These are phyloP conservation scores for Melanostoma scalare DNA, from an alignment of 2,888 invertebrate genomes.

Conservation along the genomic window DNA sequence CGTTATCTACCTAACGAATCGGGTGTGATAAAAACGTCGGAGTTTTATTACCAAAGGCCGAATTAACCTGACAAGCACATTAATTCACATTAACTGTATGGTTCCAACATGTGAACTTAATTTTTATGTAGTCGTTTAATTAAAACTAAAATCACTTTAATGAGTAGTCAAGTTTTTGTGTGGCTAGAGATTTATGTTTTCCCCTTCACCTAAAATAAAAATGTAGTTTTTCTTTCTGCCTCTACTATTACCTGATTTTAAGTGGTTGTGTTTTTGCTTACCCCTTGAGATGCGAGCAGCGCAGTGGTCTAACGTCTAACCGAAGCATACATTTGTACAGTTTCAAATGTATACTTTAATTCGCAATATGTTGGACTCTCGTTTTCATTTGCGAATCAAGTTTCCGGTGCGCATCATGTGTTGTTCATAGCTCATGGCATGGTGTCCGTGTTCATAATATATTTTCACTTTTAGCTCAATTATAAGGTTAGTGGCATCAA, in stretches of 20 bases:
- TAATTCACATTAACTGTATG: too few species aligned
- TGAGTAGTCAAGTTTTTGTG: background rate
- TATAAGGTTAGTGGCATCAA: conserved; percentile 18
- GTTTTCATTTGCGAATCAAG: conserved; percentile 56
- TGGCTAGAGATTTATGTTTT: background rate
- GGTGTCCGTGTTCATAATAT: conserved; percentile 26
- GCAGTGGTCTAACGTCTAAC: background rate
- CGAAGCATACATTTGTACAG: too few species aligned
- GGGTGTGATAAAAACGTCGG: background rate
- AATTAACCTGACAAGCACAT: background rate
- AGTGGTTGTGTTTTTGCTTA: conserved; percentile 21
- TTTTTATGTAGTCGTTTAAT: too few species aligned
- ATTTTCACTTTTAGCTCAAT: conserved; percentile 57
- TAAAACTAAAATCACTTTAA: too few species aligned
- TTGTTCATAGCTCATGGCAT: background rate
- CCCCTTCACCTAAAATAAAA: conserved; percentile 1
- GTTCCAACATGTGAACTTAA: too few species aligned
- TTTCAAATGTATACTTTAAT: conserved; percentile 13
- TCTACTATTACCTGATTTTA: conserved; percentile 18
- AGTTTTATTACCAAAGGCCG: background rate
- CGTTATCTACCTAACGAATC: background rate
- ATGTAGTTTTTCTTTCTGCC: background rate
- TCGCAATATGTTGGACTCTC: conserved; percentile 33
- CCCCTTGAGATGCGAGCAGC: conserved; percentile 1
- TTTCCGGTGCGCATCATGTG: conserved; percentile 52